These are phyloP conservation scores for Trinorchestia longiramus DNA, from an alignment of 1,140 invertebrate genomes.

Conservation along the genomic window DNA sequence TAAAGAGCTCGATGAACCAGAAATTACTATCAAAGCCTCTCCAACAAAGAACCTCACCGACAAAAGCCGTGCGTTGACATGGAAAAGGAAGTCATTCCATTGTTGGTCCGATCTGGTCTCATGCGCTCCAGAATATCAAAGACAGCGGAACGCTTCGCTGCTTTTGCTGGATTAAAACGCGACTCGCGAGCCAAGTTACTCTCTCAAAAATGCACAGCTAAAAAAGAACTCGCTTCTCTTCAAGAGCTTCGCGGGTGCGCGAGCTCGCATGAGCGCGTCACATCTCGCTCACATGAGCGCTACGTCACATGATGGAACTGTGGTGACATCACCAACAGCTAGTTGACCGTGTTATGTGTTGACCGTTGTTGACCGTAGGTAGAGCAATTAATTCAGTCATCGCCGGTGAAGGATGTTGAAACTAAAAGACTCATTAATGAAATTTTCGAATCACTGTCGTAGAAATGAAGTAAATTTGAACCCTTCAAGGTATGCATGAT, in stretches of 20 bases:
- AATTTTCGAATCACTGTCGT: background rate
- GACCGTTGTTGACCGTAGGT: too few species aligned
- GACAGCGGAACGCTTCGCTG: slow-evolving; percentile 27
- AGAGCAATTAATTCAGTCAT: too few species aligned
- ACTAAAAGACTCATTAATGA: background rate
- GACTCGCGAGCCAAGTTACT: slow-evolving; percentile 20
- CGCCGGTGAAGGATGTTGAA: background rate
- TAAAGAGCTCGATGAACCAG: slow-evolving; percentile 55
- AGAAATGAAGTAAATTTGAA: background rate
- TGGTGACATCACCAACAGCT: background rate
- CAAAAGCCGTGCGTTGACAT: slow-evolving; percentile 52
- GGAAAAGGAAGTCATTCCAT: slow-evolving; percentile 55
- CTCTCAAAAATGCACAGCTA: slow-evolving; percentile 18
- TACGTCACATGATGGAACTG: background rate
- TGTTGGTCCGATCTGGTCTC: slow-evolving; percentile 42
- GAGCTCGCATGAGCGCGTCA: background rate
- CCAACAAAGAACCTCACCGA: slow-evolving; percentile 45
- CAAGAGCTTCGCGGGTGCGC: slow-evolving; percentile 12
- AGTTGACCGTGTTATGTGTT: background rate
- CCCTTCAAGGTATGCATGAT: background rate
- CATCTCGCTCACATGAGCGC: background rate
- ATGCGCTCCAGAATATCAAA: slow-evolving; percentile 49
- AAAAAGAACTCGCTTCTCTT: background rate
- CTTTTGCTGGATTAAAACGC: slow-evolving; percentile 50
- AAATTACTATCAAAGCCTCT: slow-evolving; percentile 44